Percentiles rank a stretch among this genome's conserved stretches.
These are phyloP conservation scores for Eulithis testata DNA, from an alignment of 2,888 invertebrate species.

Conservation along the genomic window DNA sequence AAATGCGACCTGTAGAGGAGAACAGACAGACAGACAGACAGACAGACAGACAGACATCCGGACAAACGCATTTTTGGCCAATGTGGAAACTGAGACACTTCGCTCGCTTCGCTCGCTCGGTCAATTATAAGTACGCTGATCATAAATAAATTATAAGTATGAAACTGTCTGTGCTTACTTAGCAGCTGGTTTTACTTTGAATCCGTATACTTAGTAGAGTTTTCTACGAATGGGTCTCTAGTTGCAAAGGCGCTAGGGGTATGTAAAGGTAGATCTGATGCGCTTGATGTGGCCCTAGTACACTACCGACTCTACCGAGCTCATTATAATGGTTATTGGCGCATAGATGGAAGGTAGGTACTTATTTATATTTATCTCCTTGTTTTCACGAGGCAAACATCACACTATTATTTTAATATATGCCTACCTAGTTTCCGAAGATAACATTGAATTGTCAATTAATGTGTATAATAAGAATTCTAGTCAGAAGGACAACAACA, in stretches of 20 bases:
- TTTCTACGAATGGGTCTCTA: not conserved
- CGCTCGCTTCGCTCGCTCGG: too few species aligned
- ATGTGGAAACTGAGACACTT: too few species aligned
- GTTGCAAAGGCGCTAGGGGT: constrained; percentile 25
- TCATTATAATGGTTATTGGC: constrained; percentile 55
- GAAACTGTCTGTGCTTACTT: too few species aligned
- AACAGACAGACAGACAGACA: too few species aligned
- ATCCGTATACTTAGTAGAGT: not conserved
- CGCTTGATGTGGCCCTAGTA: constrained; percentile 39
- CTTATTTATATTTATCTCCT: constrained; percentile 37
- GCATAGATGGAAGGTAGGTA: constrained; percentile 43
- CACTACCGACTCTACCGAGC: constrained; percentile 54
- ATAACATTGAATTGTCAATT: constrained; percentile 1
- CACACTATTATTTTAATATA: constrained; percentile 9
- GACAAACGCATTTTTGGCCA: too few species aligned
- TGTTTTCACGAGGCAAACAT: constrained; percentile 27
- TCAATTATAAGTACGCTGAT: too few species aligned
- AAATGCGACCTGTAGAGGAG: too few species aligned
- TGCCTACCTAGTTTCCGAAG: constrained; percentile 13
- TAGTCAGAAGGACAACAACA: constrained; percentile 21
- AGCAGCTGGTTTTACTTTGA: not conserved
- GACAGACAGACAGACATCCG: too few species aligned
- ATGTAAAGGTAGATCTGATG: constrained; percentile 46
- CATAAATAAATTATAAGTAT: too few species aligned
- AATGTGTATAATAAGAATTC: constrained; percentile 1